A percentile compares a stretch with the other conserved stretches of the same genome.
Conservation (phyloP, 1,140 invertebrate species). For the Drosophila tsacasi region DNA sequence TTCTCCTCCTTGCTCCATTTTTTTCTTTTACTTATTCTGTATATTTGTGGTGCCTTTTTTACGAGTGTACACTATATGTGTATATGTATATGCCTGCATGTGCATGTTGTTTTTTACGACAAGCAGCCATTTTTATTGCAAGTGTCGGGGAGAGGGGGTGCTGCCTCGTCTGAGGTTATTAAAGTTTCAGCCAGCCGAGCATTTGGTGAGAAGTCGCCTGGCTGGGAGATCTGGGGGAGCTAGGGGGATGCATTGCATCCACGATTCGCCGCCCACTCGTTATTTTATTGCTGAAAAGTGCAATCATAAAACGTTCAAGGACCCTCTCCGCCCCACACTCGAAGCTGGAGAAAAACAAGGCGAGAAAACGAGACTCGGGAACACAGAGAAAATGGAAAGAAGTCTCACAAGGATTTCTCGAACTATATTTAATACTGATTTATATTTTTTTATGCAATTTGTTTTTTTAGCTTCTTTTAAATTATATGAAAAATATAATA, state of each 20-base stretch:
- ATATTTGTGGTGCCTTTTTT: slow-evolving; percentile 28
- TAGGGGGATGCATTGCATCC: slow-evolving; percentile 11
- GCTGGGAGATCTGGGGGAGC: slow-evolving; percentile 1
- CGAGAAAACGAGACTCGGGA: background rate
- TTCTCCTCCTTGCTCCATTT: slow-evolving; percentile 6
- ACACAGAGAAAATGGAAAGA: background rate
- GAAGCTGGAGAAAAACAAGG: slow-evolving; percentile 22
- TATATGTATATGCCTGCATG: background rate
- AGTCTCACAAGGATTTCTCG: background rate
- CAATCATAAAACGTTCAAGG: slow-evolving; percentile 81
- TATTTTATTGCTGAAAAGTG: slow-evolving; percentile 79
- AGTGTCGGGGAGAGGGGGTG: slow-evolving; percentile 42
- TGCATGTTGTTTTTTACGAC: slow-evolving; percentile 63
- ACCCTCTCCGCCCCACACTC: slow-evolving; percentile 7
- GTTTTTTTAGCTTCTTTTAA: background rate
- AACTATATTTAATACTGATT: background rate
- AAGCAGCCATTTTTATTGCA: slow-evolving; percentile 73
- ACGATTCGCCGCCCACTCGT: slow-evolving; percentile 23
- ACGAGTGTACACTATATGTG: background rate
- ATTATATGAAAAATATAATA: background rate
- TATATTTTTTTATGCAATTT: background rate
- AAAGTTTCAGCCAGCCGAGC: slow-evolving; percentile 61
- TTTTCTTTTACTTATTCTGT: slow-evolving; percentile 24
- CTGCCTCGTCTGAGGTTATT: slow-evolving; percentile 68
- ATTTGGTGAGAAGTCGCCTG: slow-evolving; percentile 63